Evolutionary conservation across 2,888 invertebrate species (phyloP).

Genomic region (Silvanus unidentatus): DNA sequence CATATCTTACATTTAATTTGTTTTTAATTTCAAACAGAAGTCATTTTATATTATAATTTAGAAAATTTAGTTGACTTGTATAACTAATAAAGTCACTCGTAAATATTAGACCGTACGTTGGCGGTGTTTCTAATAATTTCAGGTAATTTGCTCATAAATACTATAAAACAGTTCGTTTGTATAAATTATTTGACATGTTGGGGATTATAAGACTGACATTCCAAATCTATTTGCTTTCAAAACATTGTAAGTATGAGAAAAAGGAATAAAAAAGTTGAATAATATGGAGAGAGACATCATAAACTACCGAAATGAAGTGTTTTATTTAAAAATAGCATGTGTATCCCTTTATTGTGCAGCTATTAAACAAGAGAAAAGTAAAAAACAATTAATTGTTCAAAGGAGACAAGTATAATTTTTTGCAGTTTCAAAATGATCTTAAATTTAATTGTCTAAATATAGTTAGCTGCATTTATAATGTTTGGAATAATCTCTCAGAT

Average conservation of each 20-base stretch:
- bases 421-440: too few species aligned
- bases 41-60: conserved; percentile 17
- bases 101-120: conserved; percentile 31
- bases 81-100: conserved; percentile 31
- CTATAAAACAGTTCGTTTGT: conserved; percentile 38
- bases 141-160: conserved; percentile 43
- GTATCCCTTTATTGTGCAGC: not conserved
- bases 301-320: not conserved
- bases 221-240: conserved; percentile 16
- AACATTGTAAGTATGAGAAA: too few species aligned
- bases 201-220: conserved; percentile 13
- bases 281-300: too few species aligned
- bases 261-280: too few species aligned
- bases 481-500: too few species aligned
- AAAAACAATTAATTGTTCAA: too few species aligned
- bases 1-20: conserved; percentile 15
- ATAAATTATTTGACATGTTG: conserved; percentile 33
- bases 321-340: not conserved
- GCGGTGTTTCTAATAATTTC: conserved; percentile 31
- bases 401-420: too few species aligned
- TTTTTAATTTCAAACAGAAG: conserved; percentile 27
- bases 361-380: too few species aligned
- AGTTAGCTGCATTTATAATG: too few species aligned
- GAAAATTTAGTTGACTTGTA: conserved; percentile 10
- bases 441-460: too few species aligned